A percentile compares a stretch with the other conserved stretches of the same genome.
phyloP scores from a whole-genome alignment of 2,113 vertebrate species.

The Regulus satrapa region DNA sequence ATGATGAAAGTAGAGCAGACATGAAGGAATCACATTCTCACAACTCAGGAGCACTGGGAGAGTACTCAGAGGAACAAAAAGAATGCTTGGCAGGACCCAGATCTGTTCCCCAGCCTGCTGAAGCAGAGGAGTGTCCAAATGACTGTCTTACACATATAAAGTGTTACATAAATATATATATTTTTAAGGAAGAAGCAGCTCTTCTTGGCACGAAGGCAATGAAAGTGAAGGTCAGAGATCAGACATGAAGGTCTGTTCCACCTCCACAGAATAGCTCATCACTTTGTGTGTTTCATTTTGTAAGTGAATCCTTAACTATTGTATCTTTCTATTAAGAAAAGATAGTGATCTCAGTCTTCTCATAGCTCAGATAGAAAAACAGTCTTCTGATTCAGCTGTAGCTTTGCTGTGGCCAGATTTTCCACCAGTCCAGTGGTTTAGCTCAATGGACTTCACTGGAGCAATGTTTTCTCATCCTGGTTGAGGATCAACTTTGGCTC shows the following conservation, averaged over 20 bases:
- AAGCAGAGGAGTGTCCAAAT: not conserved
- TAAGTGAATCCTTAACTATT: not conserved
- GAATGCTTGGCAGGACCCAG: not conserved
- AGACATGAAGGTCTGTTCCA: not conserved
- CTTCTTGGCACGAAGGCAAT: not conserved
- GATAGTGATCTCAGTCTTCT: not conserved
- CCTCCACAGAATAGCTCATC: not conserved
- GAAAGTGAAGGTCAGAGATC: not conserved
- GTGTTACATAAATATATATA: rapidly evolving
- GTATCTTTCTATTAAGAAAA: not conserved
- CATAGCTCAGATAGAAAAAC: not conserved
- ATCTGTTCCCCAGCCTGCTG: not conserved
- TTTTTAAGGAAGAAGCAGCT: not conserved
- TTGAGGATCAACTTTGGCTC: not conserved
- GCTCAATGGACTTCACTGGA: not conserved
- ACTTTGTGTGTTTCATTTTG: not conserved
- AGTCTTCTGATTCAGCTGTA: not conserved
- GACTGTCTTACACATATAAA: not conserved
- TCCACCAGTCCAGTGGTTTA: not conserved
- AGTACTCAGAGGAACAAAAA: not conserved
- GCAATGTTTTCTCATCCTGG: not conserved
- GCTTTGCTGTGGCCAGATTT: not conserved
- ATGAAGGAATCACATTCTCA: not conserved
- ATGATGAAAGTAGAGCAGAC: not conserved
- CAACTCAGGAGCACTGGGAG: not conserved